phyloP scores from a whole-genome alignment of 23 tunicate species.

The Clavelina lepadiformis region DNA sequence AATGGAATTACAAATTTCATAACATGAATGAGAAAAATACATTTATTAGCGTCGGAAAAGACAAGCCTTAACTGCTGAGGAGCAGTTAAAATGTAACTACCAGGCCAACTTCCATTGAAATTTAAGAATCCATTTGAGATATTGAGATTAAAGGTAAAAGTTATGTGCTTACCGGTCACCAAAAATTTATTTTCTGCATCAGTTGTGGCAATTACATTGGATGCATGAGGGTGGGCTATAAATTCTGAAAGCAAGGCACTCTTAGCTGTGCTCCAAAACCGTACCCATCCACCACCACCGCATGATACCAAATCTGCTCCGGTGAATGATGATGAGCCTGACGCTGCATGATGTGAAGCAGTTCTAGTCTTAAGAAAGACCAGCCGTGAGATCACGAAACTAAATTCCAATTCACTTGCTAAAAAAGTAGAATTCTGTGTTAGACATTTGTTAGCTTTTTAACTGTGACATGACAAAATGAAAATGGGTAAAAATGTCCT shows the following conservation, averaged over 20 bases:
- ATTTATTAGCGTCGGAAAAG: too few relatives aligned
- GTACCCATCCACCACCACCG: slow-evolving; percentile 93
- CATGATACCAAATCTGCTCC: slow-evolving; percentile 86
- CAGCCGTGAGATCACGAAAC: slow-evolving; percentile 81
- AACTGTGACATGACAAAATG: background rate
- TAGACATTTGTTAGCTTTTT: background rate
- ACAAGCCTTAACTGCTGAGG: too few relatives aligned
- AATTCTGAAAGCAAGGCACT: slow-evolving; percentile 52
- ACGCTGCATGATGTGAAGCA: slow-evolving; percentile 12
- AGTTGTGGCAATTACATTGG: slow-evolving; percentile 53
- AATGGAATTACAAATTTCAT: too few relatives aligned
- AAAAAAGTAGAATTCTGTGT: background rate
- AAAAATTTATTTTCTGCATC: slow-evolving; percentile 58
- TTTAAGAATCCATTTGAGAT: too few relatives aligned
- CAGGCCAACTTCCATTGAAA: too few relatives aligned
- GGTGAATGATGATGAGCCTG: slow-evolving; percentile 7
- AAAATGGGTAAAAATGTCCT: background rate
- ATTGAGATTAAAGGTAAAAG: too few relatives aligned
- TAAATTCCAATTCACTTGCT: slow-evolving; percentile 85
- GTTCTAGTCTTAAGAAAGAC: slow-evolving; percentile 58
- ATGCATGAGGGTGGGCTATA: slow-evolving; percentile 82
- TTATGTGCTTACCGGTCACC: slow-evolving; percentile 48
- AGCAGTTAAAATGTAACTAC: too few relatives aligned
- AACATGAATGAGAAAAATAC: too few relatives aligned
- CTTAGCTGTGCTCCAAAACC: slow-evolving; percentile 66